These are phyloP conservation scores for Corydoras sp. DNA, from an alignment of 2,113 vertebrate genomes.

Conservation along the genomic window DNA sequence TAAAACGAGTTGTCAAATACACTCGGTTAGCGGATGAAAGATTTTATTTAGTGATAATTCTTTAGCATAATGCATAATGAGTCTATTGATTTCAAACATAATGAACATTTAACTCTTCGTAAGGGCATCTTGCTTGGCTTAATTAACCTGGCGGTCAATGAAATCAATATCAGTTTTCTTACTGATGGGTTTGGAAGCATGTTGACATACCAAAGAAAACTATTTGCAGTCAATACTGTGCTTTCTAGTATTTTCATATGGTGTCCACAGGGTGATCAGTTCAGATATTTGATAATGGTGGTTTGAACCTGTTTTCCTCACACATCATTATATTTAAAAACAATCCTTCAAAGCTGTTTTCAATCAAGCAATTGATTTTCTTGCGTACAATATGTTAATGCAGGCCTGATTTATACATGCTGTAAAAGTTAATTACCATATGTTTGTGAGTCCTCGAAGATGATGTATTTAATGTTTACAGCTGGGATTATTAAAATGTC, in stretches of 20 bases:
- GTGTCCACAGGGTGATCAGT: background rate
- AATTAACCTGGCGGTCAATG: slow-evolving; percentile 74
- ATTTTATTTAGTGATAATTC: background rate
- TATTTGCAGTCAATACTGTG: background rate
- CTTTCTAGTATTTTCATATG: background rate
- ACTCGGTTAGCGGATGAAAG: too few species aligned
- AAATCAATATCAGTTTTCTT: slow-evolving; percentile 66
- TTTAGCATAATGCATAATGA: slow-evolving; percentile 28
- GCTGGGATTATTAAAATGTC: slow-evolving; percentile 93
- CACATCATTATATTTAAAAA: slow-evolving; percentile 55
- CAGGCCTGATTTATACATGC: slow-evolving; percentile 84
- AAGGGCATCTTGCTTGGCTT: slow-evolving; percentile 69
- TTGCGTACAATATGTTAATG: slow-evolving; percentile 91
- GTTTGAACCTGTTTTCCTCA: slow-evolving; percentile 1
- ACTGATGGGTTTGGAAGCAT: background rate
- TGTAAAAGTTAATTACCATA: slow-evolving; percentile 96
- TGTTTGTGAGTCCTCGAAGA: slow-evolving; percentile 91
- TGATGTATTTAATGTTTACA: slow-evolving; percentile 92
- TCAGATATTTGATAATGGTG: background rate
- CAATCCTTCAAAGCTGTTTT: slow-evolving; percentile 86
- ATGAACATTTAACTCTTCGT: slow-evolving; percentile 78
- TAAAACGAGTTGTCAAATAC: too few species aligned
- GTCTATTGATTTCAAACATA: slow-evolving; percentile 78
- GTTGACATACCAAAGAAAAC: background rate
- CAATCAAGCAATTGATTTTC: slow-evolving; percentile 93